These are phyloP conservation scores for Merops nubicus DNA, from an alignment of 2,113 vertebrate genomes.

Conservation along the genomic window DNA sequence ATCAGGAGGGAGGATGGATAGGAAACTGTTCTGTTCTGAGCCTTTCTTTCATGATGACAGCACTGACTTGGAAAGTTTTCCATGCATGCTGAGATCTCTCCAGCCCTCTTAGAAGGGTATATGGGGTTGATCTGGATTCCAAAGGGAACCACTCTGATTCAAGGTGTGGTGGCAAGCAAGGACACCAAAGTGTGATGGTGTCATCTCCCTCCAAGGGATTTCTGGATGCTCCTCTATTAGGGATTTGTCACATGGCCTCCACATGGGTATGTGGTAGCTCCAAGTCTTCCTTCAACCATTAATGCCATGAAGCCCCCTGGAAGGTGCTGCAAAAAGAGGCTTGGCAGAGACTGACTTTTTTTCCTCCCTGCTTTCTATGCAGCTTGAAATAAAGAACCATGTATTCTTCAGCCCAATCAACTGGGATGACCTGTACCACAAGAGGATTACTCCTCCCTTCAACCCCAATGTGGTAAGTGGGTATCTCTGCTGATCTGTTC, in stretches of 20 bases:
- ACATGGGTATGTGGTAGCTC: neutral
- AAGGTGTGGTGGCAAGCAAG: neutral
- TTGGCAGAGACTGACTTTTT: neutral
- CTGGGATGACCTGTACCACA: slow-evolving; percentile 97
- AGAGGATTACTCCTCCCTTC: slow-evolving; percentile 93
- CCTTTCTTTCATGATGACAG: neutral
- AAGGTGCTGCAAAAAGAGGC: neutral
- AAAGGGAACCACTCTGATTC: neutral
- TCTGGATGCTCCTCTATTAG: neutral
- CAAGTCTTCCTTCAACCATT: neutral
- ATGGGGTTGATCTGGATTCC: neutral
- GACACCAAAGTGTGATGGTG: neutral
- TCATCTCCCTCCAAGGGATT: neutral
- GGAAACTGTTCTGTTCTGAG: neutral
- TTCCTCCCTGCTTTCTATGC: neutral
- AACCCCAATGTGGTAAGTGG: slow-evolving; percentile 95
- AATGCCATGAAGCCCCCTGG: neutral
- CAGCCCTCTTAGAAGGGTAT: neutral
- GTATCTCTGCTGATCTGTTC: neutral
- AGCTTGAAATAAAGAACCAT: slow-evolving; percentile 97
- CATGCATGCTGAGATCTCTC: neutral
- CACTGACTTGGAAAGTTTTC: neutral
- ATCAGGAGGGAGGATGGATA: neutral
- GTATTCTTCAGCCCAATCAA: slow-evolving; percentile 93
- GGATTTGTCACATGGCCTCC: neutral